Evolutionary conservation across 2,113 vertebrate genomes (phyloP), one percentile per base, ranked within the genome.

Genomic region (Pandion haliaetus): DNA sequence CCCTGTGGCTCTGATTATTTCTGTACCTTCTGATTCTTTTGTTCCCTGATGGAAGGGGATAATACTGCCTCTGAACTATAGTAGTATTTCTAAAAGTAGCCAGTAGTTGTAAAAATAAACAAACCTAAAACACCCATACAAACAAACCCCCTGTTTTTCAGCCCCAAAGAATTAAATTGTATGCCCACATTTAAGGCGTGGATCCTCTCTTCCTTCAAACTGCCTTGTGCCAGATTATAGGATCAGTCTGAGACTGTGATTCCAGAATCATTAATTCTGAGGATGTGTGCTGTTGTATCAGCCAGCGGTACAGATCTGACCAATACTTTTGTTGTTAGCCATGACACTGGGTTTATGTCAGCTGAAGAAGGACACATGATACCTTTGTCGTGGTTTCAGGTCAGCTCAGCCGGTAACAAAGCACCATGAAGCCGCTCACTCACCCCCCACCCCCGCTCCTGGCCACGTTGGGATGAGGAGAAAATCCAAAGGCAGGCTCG

Each of bases 191-290:
- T 20, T 69, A 71, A 83, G 9, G 5, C 55, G 65, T 36, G 24
- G 58, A 26, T 88, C 40, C 26, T 34, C 31, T 40, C 34, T 82
- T 93, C 44, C 59, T 83, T 89, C 58, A 49, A 5, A 34, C 31
- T 61, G 18, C 19, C 34, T 50, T 62, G 21, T 73, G 13, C 29
- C 29, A 52, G 34, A 47, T 44, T 14, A 8, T 9, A 28, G 81
- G 32, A n/a, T 34, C 0, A 0, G 36, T 69, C 36, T 5, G 4
- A 86, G 49, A 54, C 65, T 2, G 0, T n/a, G 23, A n/a, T 63
- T 90, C 42, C 62, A 59, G 62, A 50, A 20, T 71, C 2, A 0
- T 80, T 72, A 57, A 25, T 73, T 44, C 36, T 40, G 62, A 9
- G 34, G 45, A 14, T 12, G 44, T 42, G 32, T 63, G 32, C 61